Evolutionary conservation across 2,888 invertebrate species (phyloP), one percentile per base, ranked within the genome.

Genomic region (Mylabris sibirica): DNA sequence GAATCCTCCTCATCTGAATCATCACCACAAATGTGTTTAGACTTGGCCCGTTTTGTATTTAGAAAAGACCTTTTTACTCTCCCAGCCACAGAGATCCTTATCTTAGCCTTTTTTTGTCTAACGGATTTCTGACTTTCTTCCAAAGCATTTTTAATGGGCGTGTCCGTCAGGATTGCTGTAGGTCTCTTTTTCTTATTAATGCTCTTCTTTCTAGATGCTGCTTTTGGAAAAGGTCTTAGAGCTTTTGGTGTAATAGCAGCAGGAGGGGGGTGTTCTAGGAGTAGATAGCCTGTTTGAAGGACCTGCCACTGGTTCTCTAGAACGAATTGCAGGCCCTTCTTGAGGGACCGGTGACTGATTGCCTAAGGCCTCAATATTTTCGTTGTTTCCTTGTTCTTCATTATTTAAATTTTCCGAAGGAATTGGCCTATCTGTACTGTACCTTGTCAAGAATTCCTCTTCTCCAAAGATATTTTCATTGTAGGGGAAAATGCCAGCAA

Each of bases 141-240:
- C 34, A 34, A 34, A 34, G 34, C 34, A 34, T 34, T 34, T 8
- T 34, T 34, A 5, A 34, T 8, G 4, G 34, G 34, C 8, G 34
- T 5, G 34, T 34, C 34, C 3, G 34, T 34, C 8, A 34, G 8
- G 34, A 34, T 34, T 34, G 34, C 34, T 8, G 34, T 34, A 8
- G 4, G 3, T 34, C 34, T 34, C 8, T 8, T 34, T 8, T 34
- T 34, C 8, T 8, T 34, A 34, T 34, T 3, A 8, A 34, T 5
- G 3, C 4, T 34, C 34, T 8, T 34, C 8, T 34, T 34, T 34
- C 34, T 34, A 5, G 34, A 8, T 5, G 34, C 9, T 24, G 60
- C 60, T 60, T 60, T 60, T 60, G 60, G 60, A 26, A 60, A 24
- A 4, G 60, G 60, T 8, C 26, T 17, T 22, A 60, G 2, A 22